Percentiles rank a stretch among this genome's conserved stretches.
Evolutionary conservation across 2,888 invertebrate species (phyloP).

Genomic region (Catocala nupta): DNA sequence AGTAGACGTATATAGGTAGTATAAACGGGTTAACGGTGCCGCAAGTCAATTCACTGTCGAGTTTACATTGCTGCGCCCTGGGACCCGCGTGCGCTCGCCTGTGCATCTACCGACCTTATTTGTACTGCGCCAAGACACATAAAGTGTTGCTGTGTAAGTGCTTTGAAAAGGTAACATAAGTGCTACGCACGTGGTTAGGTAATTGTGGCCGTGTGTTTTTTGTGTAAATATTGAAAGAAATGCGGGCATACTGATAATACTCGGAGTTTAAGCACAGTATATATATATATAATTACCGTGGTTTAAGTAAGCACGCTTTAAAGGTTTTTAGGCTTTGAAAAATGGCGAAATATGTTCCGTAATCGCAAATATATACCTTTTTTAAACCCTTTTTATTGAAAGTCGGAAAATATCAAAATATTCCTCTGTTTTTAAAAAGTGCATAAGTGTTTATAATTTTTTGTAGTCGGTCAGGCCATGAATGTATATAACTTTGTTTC

Average conservation of each 20-base stretch:
- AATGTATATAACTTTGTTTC: too few relatives aligned
- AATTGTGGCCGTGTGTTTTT: neutral
- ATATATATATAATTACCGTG: too few relatives aligned
- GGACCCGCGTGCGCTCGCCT: slow-evolving; percentile 20
- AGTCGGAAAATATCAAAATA: too few relatives aligned
- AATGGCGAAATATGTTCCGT: too few relatives aligned
- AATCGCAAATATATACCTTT: too few relatives aligned
- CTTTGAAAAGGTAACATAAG: slow-evolving; percentile 5
- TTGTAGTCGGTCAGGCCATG: too few relatives aligned
- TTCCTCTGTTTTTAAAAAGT: too few relatives aligned
- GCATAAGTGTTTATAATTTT: too few relatives aligned
- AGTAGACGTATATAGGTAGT: slow-evolving; percentile 40
- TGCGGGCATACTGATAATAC: neutral
- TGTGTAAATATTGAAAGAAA: neutral
- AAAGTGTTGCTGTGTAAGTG: slow-evolving; percentile 12
- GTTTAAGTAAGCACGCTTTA: too few relatives aligned
- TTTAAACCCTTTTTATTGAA: too few relatives aligned
- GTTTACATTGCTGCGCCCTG: slow-evolving; percentile 59
- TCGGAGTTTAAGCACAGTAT: too few relatives aligned
- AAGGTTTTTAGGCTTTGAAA: too few relatives aligned
- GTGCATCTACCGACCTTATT: slow-evolving; percentile 16
- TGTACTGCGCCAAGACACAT: slow-evolving; percentile 16
- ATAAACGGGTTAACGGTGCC: slow-evolving; percentile 58
- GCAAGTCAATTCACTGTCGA: slow-evolving; percentile 72
- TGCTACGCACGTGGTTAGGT: neutral